Conservation (phyloP, 2,113 vertebrate genomes). For the Burhinus oedicnemus region DNA sequence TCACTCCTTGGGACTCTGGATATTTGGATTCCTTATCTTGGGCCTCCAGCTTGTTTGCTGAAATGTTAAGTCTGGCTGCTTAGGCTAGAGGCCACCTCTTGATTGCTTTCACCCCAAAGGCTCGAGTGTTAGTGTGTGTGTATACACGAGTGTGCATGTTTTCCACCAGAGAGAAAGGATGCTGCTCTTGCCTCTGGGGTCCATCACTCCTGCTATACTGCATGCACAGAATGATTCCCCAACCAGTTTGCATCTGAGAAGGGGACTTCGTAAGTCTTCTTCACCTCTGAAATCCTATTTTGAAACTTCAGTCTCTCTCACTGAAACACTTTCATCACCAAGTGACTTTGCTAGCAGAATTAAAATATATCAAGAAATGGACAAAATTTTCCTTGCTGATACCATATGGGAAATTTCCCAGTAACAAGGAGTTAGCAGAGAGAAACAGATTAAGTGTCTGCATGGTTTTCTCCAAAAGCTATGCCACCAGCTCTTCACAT, state of each 20-base stretch:
- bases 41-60: neutral
- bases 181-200: neutral
- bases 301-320: neutral
- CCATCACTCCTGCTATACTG: neutral
- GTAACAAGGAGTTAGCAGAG: neutral
- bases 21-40: neutral
- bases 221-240: neutral
- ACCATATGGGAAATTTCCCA: neutral
- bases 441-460: neutral
- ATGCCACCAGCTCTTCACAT: neutral
- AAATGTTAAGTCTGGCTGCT: neutral
- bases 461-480: neutral
- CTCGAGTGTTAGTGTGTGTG: neutral
- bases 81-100: neutral
- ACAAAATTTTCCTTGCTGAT: neutral
- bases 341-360: neutral
- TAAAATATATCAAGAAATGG: neutral
- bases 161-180: neutral
- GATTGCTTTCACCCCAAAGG: neutral
- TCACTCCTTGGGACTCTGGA: neutral
- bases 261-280: neutral
- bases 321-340: neutral
- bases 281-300: neutral
- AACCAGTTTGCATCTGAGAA: neutral
- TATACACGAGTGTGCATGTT: rapidly evolving